These are phyloP conservation scores for Heliconius sara DNA, from an alignment of 2,888 invertebrate genomes.

Conservation along the genomic window DNA sequence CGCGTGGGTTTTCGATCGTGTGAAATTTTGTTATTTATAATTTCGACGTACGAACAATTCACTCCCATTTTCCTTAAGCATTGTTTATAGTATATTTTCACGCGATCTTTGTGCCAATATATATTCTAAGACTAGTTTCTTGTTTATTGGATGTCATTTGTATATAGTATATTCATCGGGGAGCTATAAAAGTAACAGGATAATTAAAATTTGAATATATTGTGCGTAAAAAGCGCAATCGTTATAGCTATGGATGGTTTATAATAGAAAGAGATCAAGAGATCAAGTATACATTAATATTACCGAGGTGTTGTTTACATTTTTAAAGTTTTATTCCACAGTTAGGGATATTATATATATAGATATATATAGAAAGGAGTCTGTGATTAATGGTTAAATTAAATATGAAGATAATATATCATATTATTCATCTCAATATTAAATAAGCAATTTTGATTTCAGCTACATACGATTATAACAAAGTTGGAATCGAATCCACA, in stretches of 20 bases:
- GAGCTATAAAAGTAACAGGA: background rate
- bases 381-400: no score
- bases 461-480: no score
- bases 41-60: background rate
- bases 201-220: background rate
- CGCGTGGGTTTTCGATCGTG: constrained; percentile 1
- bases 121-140: background rate
- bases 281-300: no score
- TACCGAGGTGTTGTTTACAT: no score
- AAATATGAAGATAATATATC: no score
- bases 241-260: background rate
- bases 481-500: no score
- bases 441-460: no score
- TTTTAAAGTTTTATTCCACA: no score
- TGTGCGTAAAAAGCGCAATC: background rate
- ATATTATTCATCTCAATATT: no score
- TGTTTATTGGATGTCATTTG: background rate
- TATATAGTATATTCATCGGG: background rate
- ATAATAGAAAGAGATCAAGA: no score
- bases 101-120: background rate
- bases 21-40: constrained; percentile 1
- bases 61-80: background rate
- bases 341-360: no score
- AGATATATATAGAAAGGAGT: no score
- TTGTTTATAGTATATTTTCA: background rate